Conservation (phyloP, 2,113 vertebrate genomes). For the Noctilio leporinus region DNA sequence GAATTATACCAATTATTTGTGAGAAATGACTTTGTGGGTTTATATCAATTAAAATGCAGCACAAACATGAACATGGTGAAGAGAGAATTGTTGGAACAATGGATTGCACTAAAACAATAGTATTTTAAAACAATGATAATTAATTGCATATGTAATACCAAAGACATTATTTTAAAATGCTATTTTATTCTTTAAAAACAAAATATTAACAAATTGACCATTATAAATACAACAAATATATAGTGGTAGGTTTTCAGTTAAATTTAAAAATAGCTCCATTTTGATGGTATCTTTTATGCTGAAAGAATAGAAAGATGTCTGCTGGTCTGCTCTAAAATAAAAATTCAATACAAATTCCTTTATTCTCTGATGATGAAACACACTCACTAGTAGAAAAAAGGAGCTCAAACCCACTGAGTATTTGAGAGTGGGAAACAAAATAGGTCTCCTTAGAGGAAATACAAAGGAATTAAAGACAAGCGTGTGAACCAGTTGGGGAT, state of each 20-base stretch:
- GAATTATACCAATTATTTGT: neutral
- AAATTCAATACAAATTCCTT: neutral
- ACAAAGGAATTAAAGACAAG: neutral
- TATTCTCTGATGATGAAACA: slow-evolving; percentile 6
- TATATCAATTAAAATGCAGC: slow-evolving; percentile 21
- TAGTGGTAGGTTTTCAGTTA: neutral
- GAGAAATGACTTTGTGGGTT: neutral
- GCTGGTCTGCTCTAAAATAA: neutral
- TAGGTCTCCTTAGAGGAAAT: neutral
- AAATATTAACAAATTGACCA: neutral
- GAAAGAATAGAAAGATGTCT: slow-evolving; percentile 8
- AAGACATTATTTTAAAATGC: neutral
- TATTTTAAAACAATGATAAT: neutral
- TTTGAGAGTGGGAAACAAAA: neutral
- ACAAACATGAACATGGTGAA: neutral
- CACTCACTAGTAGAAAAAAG: neutral
- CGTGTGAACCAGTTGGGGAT: neutral
- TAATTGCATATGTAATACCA: neutral
- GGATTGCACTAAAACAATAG: neutral
- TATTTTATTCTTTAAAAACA: neutral
- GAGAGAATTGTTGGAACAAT: neutral
- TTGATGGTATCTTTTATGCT: slow-evolving; percentile 6
- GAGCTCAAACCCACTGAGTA: neutral
- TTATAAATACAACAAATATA: slow-evolving; percentile 1
- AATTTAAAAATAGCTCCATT: neutral